Conservation (phyloP, 2,888 invertebrate genomes). For the Phortica okadai region DNA sequence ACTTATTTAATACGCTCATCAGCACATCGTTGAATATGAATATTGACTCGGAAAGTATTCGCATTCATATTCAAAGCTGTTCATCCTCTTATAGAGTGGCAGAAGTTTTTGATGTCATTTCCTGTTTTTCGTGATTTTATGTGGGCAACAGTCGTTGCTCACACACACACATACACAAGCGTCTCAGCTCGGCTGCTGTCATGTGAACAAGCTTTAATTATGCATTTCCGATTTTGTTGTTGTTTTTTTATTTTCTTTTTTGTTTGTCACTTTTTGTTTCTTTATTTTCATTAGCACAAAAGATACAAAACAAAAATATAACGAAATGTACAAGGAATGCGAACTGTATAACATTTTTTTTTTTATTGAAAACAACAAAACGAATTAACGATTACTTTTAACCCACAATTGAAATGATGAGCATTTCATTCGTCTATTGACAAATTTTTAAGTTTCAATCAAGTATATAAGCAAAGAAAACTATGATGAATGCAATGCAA, state of each 20-base stretch:
- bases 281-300: background rate
- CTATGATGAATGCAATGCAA: background rate
- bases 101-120: slow-evolving; percentile 61
- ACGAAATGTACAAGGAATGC: background rate
- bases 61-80: background rate
- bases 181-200: background rate
- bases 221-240: slow-evolving; percentile 50
- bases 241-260: background rate
- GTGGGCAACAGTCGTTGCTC: slow-evolving; percentile 46
- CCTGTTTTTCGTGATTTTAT: slow-evolving; percentile 60
- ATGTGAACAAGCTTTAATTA: slow-evolving; percentile 45
- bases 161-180: background rate
- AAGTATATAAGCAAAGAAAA: background rate
- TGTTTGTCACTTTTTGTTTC: background rate
- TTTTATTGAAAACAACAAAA: too few species aligned
- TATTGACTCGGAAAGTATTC: background rate
- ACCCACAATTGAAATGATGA: too few species aligned
- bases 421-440: too few species aligned
- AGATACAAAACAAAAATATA: background rate
- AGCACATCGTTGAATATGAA: too few species aligned
- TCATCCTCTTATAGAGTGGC: slow-evolving; percentile 31
- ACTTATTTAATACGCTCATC: background rate
- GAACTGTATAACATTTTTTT: too few species aligned
- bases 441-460: too few species aligned
- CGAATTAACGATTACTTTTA: too few species aligned